Evolutionary conservation across 2,113 vertebrate genomes (phyloP).

Genomic region (Aphelocoma coerulescens): DNA sequence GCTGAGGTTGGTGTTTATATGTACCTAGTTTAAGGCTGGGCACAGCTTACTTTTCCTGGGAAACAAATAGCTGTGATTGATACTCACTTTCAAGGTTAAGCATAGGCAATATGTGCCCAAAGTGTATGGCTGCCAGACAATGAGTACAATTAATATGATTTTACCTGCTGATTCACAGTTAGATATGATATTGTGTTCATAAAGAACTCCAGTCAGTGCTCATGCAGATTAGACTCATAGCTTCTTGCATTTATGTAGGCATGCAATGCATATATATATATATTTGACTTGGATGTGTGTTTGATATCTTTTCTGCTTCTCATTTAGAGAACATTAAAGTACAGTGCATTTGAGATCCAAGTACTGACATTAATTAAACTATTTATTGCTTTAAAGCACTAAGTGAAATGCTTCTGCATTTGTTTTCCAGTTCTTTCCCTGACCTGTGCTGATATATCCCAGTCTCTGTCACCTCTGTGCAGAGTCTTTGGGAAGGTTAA

Average conservation of each 20-base stretch:
- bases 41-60: not conserved
- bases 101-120: not conserved
- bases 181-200: not conserved
- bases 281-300: not conserved
- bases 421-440: not conserved
- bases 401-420: not conserved
- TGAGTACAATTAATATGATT: not conserved
- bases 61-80: not conserved
- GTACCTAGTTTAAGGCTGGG: not conserved
- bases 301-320: not conserved
- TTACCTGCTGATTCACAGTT: not conserved
- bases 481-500: not conserved
- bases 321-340: not conserved
- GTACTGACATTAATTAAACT: not conserved
- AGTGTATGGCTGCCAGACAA: not conserved
- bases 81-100: not conserved
- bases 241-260: not conserved
- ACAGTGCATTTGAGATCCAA: not conserved
- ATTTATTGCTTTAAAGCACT: not conserved
- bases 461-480: not conserved
- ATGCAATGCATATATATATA: not conserved
- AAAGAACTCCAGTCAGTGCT: not conserved
- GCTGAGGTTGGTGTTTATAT: fast-evolving
- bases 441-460: not conserved
- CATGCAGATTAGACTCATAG: not conserved